Percentiles rank a stretch among this genome's conserved stretches.
These are phyloP conservation scores for Acronicta alni DNA, from an alignment of 2,888 invertebrate genomes.

Conservation along the genomic window DNA sequence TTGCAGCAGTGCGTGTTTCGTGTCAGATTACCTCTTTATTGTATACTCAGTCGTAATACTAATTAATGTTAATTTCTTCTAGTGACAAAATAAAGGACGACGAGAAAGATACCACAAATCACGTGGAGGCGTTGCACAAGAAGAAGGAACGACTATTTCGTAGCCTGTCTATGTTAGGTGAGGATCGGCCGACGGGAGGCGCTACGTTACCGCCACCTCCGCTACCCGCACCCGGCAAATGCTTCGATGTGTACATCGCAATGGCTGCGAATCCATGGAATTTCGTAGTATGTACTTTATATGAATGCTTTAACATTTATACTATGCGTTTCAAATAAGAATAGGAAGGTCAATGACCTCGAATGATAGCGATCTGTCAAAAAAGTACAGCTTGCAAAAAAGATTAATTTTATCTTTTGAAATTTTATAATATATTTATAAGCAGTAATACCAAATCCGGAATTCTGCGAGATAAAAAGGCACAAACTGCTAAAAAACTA, in stretches of 20 bases:
- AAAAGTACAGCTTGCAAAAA: no score
- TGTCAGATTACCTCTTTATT: background rate
- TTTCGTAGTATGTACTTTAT: conserved; percentile 86
- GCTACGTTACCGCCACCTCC: conserved; percentile 73
- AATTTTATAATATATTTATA: no score
- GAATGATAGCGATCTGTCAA: no score
- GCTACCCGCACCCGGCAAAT: conserved; percentile 85
- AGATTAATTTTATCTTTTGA: no score
- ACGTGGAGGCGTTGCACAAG: conserved; percentile 78
- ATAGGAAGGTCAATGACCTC: no score
- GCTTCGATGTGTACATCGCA: conserved; percentile 92
- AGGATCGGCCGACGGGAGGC: conserved; percentile 62
- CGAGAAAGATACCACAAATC: conserved; percentile 69
- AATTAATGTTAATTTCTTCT: conserved; percentile 16
- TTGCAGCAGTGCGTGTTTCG: conserved; percentile 76
- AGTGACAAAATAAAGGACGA: conserved; percentile 75
- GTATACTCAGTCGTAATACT: background rate
- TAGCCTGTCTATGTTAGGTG: conserved; percentile 59
- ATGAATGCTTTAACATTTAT: no score
- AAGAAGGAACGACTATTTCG: conserved; percentile 86
- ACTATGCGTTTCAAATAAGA: no score
- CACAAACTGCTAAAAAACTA: no score
- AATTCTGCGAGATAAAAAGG: no score
- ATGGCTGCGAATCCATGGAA: conserved; percentile 94
- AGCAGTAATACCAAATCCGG: no score